Evolutionary conservation across 2,797 vertebrate species (phyloP).

Genomic region (Typhlichthys eigenmanni): DNA sequence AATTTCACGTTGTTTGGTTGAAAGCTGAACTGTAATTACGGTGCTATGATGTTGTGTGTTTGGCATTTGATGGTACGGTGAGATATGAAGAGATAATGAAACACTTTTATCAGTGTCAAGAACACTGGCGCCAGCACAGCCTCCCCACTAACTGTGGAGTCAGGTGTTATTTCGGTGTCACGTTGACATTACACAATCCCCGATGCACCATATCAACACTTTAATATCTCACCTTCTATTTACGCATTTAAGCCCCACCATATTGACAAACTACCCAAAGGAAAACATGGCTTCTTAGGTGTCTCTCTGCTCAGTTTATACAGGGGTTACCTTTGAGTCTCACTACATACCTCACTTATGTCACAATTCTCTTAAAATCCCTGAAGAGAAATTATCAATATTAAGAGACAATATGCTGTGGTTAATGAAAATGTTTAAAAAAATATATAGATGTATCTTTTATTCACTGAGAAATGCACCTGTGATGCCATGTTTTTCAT

Average conservation of each 20-base stretch:
- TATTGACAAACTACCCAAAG: no score
- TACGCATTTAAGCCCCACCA: background rate
- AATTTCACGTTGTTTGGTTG: conserved; percentile 4
- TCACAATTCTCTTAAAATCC: no score
- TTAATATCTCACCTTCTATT: background rate
- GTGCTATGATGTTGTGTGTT: conserved; percentile 3
- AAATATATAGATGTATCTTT: no score
- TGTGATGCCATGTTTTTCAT: no score
- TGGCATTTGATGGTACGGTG: conserved; percentile 5
- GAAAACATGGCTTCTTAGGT: no score
- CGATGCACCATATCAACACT: background rate
- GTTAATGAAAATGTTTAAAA: no score
- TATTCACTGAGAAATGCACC: no score
- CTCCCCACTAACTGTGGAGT: background rate
- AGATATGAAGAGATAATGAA: conserved; percentile 1
- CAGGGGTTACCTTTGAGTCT: no score
- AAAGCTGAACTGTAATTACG: background rate
- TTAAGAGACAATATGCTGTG: no score
- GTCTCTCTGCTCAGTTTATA: no score
- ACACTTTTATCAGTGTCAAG: conserved; percentile 10
- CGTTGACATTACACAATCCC: background rate
- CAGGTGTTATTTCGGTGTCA: background rate
- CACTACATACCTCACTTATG: no score
- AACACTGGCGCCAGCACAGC: conserved; percentile 9
- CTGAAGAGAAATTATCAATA: no score